These are phyloP conservation scores for Calliopsis andreniformis DNA, from an alignment of 1,140 invertebrate genomes.

Conservation along the genomic window DNA sequence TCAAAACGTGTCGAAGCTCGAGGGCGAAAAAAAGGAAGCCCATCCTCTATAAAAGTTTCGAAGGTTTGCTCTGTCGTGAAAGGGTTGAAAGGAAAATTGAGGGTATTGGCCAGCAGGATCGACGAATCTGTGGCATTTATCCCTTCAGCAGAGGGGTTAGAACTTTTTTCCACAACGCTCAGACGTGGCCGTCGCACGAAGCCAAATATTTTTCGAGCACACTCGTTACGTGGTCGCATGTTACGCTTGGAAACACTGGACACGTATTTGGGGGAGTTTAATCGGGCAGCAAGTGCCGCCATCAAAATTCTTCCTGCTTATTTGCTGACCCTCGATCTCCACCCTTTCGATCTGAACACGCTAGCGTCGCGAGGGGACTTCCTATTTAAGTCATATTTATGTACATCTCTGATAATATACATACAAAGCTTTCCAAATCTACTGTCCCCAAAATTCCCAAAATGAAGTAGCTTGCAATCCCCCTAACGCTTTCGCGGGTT, in stretches of 20 bases:
- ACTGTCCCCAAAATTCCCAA: no score
- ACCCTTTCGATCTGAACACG: background rate
- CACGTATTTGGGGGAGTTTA: constrained; percentile 9
- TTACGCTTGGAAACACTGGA: constrained; percentile 25
- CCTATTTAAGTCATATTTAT: no score
- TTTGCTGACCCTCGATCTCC: background rate
- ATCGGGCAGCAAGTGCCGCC: constrained; percentile 18
- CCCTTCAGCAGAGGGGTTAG: background rate
- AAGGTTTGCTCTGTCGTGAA: constrained; percentile 44
- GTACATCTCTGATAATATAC: no score
- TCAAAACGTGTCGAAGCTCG: background rate
- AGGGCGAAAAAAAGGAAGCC: background rate
- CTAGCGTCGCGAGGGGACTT: no score
- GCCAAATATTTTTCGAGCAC: constrained; percentile 62
- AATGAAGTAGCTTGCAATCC: no score
- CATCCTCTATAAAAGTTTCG: constrained; percentile 26
- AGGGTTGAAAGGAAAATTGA: constrained; percentile 18
- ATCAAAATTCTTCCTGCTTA: constrained; percentile 1
- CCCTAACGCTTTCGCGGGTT: no score
- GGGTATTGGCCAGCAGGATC: constrained; percentile 5
- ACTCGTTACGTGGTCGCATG: constrained; percentile 51
- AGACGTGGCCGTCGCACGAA: constrained; percentile 9
- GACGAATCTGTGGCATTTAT: constrained; percentile 35
- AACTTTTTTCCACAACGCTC: background rate
- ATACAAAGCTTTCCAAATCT: no score